phyloP scores from a whole-genome alignment of 2,113 vertebrate genomes.

The Gymnogyps californianus region DNA sequence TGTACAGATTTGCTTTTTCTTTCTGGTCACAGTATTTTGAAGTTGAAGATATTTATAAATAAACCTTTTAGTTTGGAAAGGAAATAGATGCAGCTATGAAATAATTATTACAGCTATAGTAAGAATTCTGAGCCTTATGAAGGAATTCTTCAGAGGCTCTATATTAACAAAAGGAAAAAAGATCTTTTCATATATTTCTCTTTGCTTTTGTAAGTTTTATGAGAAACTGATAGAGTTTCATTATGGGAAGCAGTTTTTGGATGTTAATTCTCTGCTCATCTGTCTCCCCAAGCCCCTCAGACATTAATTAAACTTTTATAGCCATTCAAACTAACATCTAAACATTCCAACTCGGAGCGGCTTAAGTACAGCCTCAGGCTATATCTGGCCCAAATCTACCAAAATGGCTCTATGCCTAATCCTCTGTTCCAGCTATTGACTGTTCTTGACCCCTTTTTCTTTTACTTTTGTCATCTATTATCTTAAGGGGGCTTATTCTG shows the following conservation, averaged over 20 bases:
- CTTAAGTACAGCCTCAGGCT: constrained; percentile 47
- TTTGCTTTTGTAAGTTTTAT: not conserved
- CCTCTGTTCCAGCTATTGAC: constrained; percentile 60
- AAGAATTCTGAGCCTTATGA: not conserved
- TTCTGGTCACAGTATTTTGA: not conserved
- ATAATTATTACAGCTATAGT: not conserved
- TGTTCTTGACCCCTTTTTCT: constrained; percentile 58
- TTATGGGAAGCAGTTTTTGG: constrained; percentile 51
- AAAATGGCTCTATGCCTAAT: constrained; percentile 39
- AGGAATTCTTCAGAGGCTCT: not conserved
- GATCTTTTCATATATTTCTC: not conserved
- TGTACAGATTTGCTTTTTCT: not conserved
- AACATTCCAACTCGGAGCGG: constrained; percentile 19
- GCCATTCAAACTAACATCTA: constrained; percentile 43
- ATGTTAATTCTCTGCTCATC: constrained; percentile 49
- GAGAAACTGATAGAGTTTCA: not conserved
- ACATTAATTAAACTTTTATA: constrained; percentile 60
- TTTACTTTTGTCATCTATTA: constrained; percentile 47
- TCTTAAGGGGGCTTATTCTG: constrained; percentile 9
- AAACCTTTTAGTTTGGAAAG: not conserved
- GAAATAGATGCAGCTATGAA: not conserved
- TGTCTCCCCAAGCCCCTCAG: constrained; percentile 30
- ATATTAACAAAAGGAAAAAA: not conserved
- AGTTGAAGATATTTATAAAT: not conserved
- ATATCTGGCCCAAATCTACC: constrained; percentile 52